Conservation (phyloP, 2,113 vertebrate genomes). For the Engystomops pustulosus region DNA sequence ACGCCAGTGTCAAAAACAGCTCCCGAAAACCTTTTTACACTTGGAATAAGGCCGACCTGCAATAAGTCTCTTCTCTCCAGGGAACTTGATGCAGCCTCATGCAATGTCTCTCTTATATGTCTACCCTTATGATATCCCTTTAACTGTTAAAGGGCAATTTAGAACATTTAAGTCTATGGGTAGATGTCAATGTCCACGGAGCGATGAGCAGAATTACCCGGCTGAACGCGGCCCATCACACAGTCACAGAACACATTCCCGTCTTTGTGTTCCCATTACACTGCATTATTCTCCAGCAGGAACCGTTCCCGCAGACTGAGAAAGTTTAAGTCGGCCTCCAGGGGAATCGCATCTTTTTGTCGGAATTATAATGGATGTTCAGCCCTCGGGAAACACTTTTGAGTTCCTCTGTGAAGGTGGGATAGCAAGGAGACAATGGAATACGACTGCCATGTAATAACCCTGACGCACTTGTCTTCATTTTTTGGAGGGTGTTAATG, state of each 20-base stretch:
- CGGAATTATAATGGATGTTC: slow-evolving; percentile 17
- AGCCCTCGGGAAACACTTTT: slow-evolving; percentile 25
- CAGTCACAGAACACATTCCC: not conserved
- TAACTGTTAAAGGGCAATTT: not conserved
- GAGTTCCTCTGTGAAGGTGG: slow-evolving; percentile 10
- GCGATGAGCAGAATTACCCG: not conserved
- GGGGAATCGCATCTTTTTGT: slow-evolving; percentile 40
- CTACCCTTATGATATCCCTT: not conserved
- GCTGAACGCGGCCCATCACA: not conserved
- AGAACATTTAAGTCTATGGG: no score
- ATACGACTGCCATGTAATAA: not conserved
- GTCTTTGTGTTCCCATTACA: not conserved
- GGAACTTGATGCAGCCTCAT: not conserved
- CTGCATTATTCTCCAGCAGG: not conserved
- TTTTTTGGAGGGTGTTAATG: not conserved
- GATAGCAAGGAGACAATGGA: not conserved
- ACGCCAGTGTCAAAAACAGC: no score
- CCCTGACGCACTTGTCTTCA: not conserved
- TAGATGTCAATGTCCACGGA: no score
- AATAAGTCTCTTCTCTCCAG: no score
- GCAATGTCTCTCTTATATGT: no score
- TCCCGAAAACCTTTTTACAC: no score
- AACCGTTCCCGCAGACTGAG: not conserved
- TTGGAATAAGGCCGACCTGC: no score
- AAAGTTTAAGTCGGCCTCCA: slow-evolving; percentile 25